Evolutionary conservation across 2,797 vertebrate species (phyloP), one percentile per base, ranked within the genome.

Genomic region (Nannoperca obscura): DNA sequence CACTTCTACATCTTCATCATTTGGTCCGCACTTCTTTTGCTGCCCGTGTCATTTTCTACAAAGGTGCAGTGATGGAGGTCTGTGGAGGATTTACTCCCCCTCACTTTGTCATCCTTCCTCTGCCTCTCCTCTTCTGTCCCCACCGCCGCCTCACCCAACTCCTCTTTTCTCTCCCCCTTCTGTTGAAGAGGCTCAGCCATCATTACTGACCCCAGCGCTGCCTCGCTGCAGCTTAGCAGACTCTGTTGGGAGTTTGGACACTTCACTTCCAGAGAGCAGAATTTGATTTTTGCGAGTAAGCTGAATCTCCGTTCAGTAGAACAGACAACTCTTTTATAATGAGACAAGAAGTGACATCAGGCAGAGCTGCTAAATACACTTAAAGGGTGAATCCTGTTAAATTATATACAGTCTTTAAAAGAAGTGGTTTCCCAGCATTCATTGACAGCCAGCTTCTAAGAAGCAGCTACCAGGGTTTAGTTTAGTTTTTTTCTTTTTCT

Each of bases 341-440:
- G 9, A 74, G 19, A 22, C 12, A 7, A 38, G 57, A n/a, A 60
- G 27, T 34, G 3, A 70, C 55, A 9, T 64, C 49, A 55, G 22
- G 14, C 55, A 63, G 53, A 71, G 72, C 57, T 62, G n/a, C 44
- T 60, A n/a, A 74, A 71, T 57, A 44, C 47, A 70, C 42, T 70
- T 19, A 14, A 0, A 22, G 17, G 44, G n/a, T 34, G 60, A 74
- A 60, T 52, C 7, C 20, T 70, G 66, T 57, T 52, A 68, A 42
- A 71, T 59, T 24, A 36, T 66, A 30, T 52, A 46, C 47, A 71
- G 52, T 57, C n/a, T n/a, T n/a, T n/a, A 61, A 72, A 80, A 71
- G 17, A 15, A 49, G 71, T 19, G 36, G 22, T 77, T 74, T 47
- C 47, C 27, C 4, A 59, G 36, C n/a, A 69, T 61, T 58, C 17